Evolutionary conservation across 2,113 vertebrate genomes (phyloP).

Genomic region (Dinomys branickii): DNA sequence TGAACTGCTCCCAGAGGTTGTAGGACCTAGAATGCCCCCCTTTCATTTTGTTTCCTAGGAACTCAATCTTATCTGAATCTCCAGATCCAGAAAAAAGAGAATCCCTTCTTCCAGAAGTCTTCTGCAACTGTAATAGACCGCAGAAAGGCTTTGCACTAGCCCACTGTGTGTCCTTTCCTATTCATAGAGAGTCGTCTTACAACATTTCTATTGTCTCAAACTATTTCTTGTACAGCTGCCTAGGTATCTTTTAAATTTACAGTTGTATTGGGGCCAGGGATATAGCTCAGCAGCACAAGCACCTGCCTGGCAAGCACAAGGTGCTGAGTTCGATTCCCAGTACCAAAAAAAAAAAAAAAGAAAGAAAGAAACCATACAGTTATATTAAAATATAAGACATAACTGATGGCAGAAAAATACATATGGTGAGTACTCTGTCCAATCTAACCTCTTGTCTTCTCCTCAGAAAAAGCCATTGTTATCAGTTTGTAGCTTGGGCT

Average conservation of each 20-base stretch:
- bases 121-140: background rate
- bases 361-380: too few relatives aligned
- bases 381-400: constrained; percentile 27
- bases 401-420: background rate
- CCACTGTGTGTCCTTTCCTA: background rate
- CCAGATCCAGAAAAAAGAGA: background rate
- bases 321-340: too few relatives aligned
- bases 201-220: background rate
- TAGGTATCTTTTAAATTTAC: constrained; percentile 6
- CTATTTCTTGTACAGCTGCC: background rate
- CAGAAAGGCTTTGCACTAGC: background rate
- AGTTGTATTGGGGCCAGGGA: too few relatives aligned
- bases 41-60: background rate
- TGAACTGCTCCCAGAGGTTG: background rate
- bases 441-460: background rate
- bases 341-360: too few relatives aligned
- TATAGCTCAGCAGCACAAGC: too few relatives aligned
- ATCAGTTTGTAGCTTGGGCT: background rate
- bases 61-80: background rate
- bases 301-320: too few relatives aligned
- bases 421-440: constrained; percentile 1
- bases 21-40: background rate
- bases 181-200: background rate
- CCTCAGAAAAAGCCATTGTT: background rate
- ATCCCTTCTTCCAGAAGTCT: background rate